A percentile compares a stretch with the other conserved stretches of the same genome.
Evolutionary conservation across 2,888 invertebrate species (phyloP).

Genomic region (Escarpia spicata): DNA sequence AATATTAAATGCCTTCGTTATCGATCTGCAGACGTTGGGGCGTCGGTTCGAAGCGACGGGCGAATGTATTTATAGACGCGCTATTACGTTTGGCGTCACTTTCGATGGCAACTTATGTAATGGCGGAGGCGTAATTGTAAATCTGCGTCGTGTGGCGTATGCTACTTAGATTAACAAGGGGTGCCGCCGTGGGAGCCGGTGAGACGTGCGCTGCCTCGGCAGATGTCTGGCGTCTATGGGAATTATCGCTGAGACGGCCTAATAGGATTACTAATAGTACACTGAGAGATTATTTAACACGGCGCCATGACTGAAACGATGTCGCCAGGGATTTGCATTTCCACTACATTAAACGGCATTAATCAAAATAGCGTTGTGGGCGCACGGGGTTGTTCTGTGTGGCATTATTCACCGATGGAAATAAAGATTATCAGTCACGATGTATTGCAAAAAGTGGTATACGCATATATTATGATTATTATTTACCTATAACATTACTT

Average conservation of each 20-base stretch:
- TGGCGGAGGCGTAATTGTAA: neutral
- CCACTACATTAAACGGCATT: too few relatives aligned
- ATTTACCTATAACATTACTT: neutral
- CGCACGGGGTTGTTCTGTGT: neutral
- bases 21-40: neutral
- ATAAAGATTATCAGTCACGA: neutral
- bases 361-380: too few relatives aligned
- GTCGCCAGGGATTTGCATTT: too few relatives aligned
- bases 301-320: too few relatives aligned
- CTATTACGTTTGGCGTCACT: neutral
- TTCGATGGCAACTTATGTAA: conserved; percentile 12
- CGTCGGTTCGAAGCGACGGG: neutral
- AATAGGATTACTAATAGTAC: too few relatives aligned
- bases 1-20: conserved; percentile 16
- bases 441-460: neutral
- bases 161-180: too few relatives aligned
- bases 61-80: neutral
- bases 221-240: too few relatives aligned
- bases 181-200: too few relatives aligned
- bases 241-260: too few relatives aligned
- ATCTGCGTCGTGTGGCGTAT: neutral
- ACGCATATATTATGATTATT: neutral
- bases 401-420: neutral
- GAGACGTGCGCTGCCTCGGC: too few relatives aligned
- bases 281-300: too few relatives aligned